Base-by-base conservation (phyloP, 1,140 invertebrate species). In the Pteromalus puparum region DNA sequence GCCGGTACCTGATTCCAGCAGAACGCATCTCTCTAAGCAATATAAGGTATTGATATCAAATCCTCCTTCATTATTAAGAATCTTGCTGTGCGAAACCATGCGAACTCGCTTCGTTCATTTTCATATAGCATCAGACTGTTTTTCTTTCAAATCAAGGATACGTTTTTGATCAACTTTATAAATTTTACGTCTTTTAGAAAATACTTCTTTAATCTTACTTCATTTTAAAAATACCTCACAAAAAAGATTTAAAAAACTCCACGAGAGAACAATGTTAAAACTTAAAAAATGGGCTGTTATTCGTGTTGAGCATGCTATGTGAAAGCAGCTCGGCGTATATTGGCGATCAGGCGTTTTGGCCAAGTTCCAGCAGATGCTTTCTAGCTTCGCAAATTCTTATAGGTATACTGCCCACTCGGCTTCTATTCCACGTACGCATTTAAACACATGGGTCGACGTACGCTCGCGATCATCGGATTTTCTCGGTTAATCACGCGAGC, bases 401-500 rank as follows among this genome's bases (percentile, higher is more conserved):
- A 88, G 85, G 65, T 83, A 65, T 83, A 78, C 82, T 83, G 76
- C 65, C 80, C 76, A 68, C 42, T 61, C 21, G 46, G 42, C 82
- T 68, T 70, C 74, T 68, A 83, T 84, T 73, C 84, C 87, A 53
- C 81, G 42, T 42, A 81, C 53, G 82, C 86, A 42, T 76, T 42
- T 67, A 84, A 30, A 70, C 84, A 67, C 85, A 70, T 86, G 73
- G 87, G 87, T 89, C 87, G 87, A 86, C 68, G 87, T 87, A 88
- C 87, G 75, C 84, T 77, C 72, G 46, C 85, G 86, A 89, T 80
- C 87, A 87, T 85, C 70, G 84, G 85, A 80, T 87, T 90, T 89
- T 90, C 86, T 90, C 78, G 86, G 87, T 90, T 90, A 90, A 90
- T 90, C 87, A 86, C 67, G 84, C 75, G 79, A 84, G 73, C 12